Conservation (phyloP, 2,888 invertebrate genomes). For the Galeruca laticollis region DNA sequence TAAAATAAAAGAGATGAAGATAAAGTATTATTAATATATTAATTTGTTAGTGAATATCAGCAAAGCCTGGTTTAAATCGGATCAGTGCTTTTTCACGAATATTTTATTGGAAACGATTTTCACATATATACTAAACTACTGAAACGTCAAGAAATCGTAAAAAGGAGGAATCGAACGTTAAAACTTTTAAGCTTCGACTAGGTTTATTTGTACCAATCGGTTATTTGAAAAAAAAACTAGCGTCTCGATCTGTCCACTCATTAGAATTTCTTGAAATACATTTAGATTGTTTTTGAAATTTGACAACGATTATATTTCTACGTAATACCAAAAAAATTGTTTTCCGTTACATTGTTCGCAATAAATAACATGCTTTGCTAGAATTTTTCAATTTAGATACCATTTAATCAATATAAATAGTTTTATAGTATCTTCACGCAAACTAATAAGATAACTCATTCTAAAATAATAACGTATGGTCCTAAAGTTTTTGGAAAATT, state of each 20-base stretch:
- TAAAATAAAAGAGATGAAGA: not conserved
- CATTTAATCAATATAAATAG: too few relatives aligned
- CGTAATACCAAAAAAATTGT: constrained; percentile 15
- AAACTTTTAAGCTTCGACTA: not conserved
- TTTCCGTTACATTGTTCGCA: not conserved
- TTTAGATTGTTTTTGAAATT: not conserved
- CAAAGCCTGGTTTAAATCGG: constrained; percentile 18
- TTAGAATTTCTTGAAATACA: constrained; percentile 7
- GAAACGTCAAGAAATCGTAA: not conserved
- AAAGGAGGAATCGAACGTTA: not conserved
- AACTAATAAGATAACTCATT: too few relatives aligned
- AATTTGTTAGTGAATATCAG: constrained; percentile 34
- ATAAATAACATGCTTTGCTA: too few relatives aligned
- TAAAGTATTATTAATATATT: constrained; percentile 16
- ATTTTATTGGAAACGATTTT: constrained; percentile 16
- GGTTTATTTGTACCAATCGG: not conserved
- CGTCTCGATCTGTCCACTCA: not conserved
- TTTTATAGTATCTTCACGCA: too few relatives aligned
- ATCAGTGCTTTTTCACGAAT: constrained; percentile 28
- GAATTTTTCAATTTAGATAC: too few relatives aligned
- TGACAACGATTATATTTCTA: constrained; percentile 21
- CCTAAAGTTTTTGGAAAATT: too few relatives aligned
- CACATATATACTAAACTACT: constrained; percentile 27
- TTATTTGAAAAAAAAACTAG: too few relatives aligned
- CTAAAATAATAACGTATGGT: too few relatives aligned